Conservation (phyloP, 2,113 vertebrate genomes). For the Larimichthys polyactis region DNA sequence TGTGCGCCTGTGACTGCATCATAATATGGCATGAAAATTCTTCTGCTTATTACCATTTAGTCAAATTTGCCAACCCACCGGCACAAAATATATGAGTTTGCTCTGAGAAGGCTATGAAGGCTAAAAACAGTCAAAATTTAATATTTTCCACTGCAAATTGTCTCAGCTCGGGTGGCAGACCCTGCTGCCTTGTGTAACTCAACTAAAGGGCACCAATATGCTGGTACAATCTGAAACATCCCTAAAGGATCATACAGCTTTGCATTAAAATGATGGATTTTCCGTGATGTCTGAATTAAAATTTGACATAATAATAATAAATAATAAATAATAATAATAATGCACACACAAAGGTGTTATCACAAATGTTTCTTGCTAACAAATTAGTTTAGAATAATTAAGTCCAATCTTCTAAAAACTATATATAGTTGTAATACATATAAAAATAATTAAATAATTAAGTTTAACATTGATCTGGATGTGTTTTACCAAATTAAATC, state of each 20-base stretch:
- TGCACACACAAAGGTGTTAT: neutral
- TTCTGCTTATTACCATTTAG: conserved; percentile 39
- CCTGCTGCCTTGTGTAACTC: neutral
- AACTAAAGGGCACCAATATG: neutral
- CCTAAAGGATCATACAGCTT: neutral
- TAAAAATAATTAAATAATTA: neutral
- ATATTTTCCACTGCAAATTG: conserved; percentile 43
- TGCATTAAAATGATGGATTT: neutral
- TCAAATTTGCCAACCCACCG: conserved; percentile 29
- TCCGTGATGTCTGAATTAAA: neutral
- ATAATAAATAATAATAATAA: no score
- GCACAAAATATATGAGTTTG: conserved; percentile 45
- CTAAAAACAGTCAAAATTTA: conserved; percentile 38
- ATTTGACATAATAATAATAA: no score
- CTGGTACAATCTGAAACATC: neutral
- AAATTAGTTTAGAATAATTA: no score
- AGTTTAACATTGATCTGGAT: neutral
- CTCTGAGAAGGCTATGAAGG: conserved; percentile 7
- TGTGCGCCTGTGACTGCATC: neutral
- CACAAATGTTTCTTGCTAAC: neutral
- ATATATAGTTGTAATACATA: no score
- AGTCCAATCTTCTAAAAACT: neutral
- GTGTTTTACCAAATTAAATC: neutral
- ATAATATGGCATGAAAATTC: conserved; percentile 12
- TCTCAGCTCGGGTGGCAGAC: neutral